phyloP scores from a whole-genome alignment of 2,113 vertebrate species.

The Pachyramphus minor region DNA sequence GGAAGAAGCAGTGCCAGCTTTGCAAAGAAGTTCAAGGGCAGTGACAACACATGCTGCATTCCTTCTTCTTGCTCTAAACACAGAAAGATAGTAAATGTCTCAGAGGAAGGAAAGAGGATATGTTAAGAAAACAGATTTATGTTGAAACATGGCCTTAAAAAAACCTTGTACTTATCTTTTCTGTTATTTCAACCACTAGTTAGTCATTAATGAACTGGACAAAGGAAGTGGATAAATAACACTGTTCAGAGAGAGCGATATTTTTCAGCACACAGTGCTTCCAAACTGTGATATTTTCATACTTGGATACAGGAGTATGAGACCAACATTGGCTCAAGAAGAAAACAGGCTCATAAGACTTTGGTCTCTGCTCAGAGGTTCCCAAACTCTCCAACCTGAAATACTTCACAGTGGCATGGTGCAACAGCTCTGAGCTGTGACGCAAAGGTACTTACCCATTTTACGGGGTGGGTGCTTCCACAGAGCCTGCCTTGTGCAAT shows the following conservation, averaged over 20 bases:
- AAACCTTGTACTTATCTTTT: neutral
- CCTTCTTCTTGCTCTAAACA: neutral
- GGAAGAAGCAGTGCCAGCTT: neutral
- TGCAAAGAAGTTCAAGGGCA: slow-evolving; percentile 48
- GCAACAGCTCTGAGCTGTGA: neutral
- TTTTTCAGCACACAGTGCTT: neutral
- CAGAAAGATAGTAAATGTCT: slow-evolving; percentile 42
- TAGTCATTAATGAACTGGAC: slow-evolving; percentile 5
- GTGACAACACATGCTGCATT: neutral
- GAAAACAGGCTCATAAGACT: neutral
- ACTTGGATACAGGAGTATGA: neutral
- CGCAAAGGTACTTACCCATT: neutral
- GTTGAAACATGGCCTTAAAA: slow-evolving; percentile 15
- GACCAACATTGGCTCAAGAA: neutral
- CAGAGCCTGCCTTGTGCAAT: neutral
- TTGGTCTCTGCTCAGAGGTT: neutral
- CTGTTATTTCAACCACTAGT: slow-evolving; percentile 33
- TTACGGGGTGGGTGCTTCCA: neutral
- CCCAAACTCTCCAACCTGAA: neutral
- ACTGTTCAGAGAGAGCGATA: neutral
- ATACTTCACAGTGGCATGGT: neutral
- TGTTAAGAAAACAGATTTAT: slow-evolving; percentile 28
- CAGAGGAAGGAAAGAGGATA: slow-evolving; percentile 46
- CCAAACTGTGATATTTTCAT: neutral
- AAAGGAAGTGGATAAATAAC: neutral